Conservation (phyloP, 1,140 invertebrate species). For the Paraescarpia echinospica region DNA sequence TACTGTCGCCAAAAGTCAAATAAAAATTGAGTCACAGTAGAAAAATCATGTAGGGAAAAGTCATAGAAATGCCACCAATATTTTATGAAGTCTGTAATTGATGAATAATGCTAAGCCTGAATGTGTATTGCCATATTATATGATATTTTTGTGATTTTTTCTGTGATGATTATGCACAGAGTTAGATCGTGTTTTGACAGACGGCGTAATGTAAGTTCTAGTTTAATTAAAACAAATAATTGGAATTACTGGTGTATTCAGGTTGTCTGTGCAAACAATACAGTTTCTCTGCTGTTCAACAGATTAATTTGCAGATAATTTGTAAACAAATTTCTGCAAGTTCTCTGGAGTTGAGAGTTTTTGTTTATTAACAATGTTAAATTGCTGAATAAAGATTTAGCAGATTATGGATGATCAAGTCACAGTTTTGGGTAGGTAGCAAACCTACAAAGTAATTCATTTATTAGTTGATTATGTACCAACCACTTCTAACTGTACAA, state of each 20-base stretch:
- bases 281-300: too few relatives aligned
- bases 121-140: background rate
- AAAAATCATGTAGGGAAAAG: background rate
- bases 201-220: background rate
- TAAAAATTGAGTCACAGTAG: background rate
- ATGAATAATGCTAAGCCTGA: background rate
- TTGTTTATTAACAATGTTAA: too few relatives aligned
- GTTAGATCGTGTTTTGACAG: background rate
- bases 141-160: background rate
- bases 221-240: background rate
- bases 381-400: too few relatives aligned
- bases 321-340: too few relatives aligned
- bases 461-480: too few relatives aligned
- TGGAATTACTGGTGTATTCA: background rate
- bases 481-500: too few relatives aligned
- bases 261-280: background rate
- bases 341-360: too few relatives aligned
- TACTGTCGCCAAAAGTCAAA: background rate
- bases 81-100: background rate
- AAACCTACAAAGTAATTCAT: too few relatives aligned
- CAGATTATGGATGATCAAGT: too few relatives aligned
- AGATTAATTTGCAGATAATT: too few relatives aligned
- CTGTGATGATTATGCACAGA: background rate
- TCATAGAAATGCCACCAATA: background rate
- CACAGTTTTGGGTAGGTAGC: too few relatives aligned